These are phyloP conservation scores for Erpetoichthys calabaricus DNA, from an alignment of 2,797 vertebrate species.

Conservation along the genomic window DNA sequence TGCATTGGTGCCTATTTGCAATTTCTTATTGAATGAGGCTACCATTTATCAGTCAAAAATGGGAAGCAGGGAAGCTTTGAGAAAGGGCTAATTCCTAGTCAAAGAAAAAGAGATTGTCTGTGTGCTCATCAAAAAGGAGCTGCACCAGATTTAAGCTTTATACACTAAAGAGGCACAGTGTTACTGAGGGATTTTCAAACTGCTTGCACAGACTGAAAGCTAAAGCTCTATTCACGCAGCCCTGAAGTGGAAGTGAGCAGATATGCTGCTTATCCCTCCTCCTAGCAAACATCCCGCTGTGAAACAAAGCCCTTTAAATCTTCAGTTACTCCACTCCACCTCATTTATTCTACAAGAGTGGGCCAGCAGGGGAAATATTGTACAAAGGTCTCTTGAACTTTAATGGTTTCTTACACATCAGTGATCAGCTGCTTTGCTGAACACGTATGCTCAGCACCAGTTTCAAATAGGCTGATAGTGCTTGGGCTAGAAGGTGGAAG, in stretches of 20 bases:
- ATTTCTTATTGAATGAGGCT: constrained; percentile 2
- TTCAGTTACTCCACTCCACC: background rate
- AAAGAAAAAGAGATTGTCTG: constrained; percentile 4
- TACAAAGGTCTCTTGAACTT: background rate
- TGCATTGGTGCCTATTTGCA: background rate
- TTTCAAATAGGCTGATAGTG: too few species aligned
- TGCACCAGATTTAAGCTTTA: constrained; percentile 5
- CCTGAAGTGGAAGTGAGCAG: constrained; percentile 16
- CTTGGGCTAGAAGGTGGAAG: too few species aligned
- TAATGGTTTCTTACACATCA: constrained; percentile 1
- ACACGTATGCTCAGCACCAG: background rate
- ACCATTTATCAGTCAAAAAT: constrained; percentile 1
- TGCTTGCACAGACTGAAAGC: background rate
- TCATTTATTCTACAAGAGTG: background rate
- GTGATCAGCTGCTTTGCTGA: background rate
- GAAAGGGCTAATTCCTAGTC: background rate
- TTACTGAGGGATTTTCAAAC: constrained; percentile 11
- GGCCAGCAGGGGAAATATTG: background rate
- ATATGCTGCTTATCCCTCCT: constrained; percentile 8
- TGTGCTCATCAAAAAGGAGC: constrained; percentile 1
- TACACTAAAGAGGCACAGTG: constrained; percentile 12
- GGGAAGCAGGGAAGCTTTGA: background rate
- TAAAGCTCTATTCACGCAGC: constrained; percentile 18
- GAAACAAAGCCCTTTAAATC: constrained; percentile 16
- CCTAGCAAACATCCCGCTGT: constrained; percentile 10